Evolutionary conservation across 2,888 invertebrate species (phyloP).

Genomic region (Zeuzera pyrina): DNA sequence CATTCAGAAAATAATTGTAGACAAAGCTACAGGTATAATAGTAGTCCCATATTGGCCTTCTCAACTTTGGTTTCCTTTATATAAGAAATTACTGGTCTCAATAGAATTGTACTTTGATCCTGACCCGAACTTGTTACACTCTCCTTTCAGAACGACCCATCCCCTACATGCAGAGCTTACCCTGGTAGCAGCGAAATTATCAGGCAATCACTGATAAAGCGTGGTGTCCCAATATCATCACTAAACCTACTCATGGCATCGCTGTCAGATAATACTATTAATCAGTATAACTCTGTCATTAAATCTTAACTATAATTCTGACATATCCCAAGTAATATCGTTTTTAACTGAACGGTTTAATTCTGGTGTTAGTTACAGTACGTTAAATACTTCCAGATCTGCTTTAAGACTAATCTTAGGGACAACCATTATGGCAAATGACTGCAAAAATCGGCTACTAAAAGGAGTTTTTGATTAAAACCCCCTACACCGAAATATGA

Average conservation of each 20-base stretch:
- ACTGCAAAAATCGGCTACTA: constrained; percentile 10
- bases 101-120: constrained; percentile 1
- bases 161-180: constrained; percentile 2
- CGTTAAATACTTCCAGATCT: constrained; percentile 9
- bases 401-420: constrained; percentile 10
- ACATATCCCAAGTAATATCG: no score
- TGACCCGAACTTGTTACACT: not conserved
- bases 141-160: constrained; percentile 3
- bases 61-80: constrained; percentile 13
- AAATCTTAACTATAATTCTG: constrained; percentile 6
- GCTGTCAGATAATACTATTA: constrained; percentile 13
- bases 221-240: constrained; percentile 7
- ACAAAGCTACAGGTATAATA: constrained; percentile 7
- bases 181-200: constrained; percentile 12
- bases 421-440: constrained; percentile 3
- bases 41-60: no score
- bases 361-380: constrained; percentile 9
- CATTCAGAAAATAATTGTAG: constrained; percentile 7
- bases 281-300: constrained; percentile 11
- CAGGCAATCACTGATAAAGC: constrained; percentile 12
- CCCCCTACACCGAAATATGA: constrained; percentile 14
- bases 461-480: constrained; percentile 13
- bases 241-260: constrained; percentile 15
- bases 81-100: not conserved
- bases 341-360: constrained; percentile 12